Evolutionary conservation across 2,888 invertebrate genomes (phyloP), one percentile per base, ranked within the genome.

Genomic region (Sylvicola cinctus): DNA sequence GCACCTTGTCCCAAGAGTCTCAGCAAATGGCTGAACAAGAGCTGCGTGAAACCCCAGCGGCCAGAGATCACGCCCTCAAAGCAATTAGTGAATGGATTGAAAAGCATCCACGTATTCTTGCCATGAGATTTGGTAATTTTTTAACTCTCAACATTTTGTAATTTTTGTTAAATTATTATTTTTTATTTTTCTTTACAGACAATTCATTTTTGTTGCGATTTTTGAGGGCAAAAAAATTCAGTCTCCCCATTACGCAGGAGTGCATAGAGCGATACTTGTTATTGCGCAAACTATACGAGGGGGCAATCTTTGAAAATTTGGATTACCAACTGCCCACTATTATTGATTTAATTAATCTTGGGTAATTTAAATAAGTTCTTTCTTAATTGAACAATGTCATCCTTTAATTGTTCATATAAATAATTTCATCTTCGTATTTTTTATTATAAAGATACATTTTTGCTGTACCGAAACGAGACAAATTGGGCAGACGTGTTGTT

Each of bases 211-310:
- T 84, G 30, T 61, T 84, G 34, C 66, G 77, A 39, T 84, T 79
- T 51, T 62, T 84, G 33, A 68, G 83, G n/a, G 68, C 71, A 39
- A 79, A 81, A 55, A 84, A 80, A 50, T 83, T 74, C 58, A 76
- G 75, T 49, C 72, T 83, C 1, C 73, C 74, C 2, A 74, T 76
- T 65, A 74, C 80, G 1, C 74, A 79, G 48, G 75, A 77, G 46
- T 74, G 76, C 15, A 63, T 80, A 34, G 75, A 83, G 51, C 65
- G 81, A 16, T 84, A 84, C 51, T 61, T 84, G 29, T 62, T 78
- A 12, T 63, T 83, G 36, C 65, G 83, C 16, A 76, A 78, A 52
- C 75, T 76, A 8, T 76, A 77, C 56, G 76, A 78, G 56, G 74
- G 74, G 37, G 74, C 76, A 30, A 72, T 74, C 36, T 79, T 78